A percentile compares a stretch with the other conserved stretches of the same genome.
Conservation (phyloP, 2,888 invertebrate species). For the Meandrusa payeni region DNA sequence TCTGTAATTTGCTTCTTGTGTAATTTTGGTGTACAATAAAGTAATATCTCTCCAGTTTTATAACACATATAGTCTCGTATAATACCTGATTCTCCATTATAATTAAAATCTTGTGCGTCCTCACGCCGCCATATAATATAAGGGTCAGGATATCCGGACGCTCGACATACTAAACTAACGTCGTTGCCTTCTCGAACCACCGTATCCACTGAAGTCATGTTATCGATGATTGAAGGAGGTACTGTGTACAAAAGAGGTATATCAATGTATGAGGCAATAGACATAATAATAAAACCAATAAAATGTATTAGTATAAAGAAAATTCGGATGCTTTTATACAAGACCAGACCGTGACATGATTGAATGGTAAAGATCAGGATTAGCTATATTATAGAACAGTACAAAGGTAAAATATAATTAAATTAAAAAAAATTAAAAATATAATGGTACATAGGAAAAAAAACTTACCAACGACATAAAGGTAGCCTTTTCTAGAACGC, state of each 20-base stretch:
- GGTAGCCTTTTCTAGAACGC: constrained; percentile 92
- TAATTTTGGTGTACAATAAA: too few species aligned
- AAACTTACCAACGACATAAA: constrained; percentile 93
- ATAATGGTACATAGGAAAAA: too few species aligned
- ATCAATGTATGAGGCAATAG: constrained; percentile 8
- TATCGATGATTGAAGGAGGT: constrained; percentile 94
- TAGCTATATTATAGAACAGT: too few species aligned
- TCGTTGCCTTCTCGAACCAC: constrained; percentile 94
- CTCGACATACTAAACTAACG: constrained; percentile 93
- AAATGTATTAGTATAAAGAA: too few species aligned
- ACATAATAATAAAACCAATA: not conserved
- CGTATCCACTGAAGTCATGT: constrained; percentile 95
- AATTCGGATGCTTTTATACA: too few species aligned
- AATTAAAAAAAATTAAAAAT: too few species aligned
- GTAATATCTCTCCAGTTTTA: too few species aligned
- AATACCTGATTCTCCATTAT: constrained; percentile 91
- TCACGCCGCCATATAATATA: constrained; percentile 96
- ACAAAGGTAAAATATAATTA: too few species aligned
- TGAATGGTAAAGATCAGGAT: too few species aligned
- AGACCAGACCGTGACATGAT: too few species aligned
- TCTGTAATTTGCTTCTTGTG: too few species aligned
- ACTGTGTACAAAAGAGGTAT: constrained; percentile 84
- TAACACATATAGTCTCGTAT: too few species aligned
- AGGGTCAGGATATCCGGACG: constrained; percentile 93
- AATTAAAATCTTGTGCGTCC: constrained; percentile 93